phyloP scores from a whole-genome alignment of 2,888 invertebrate genomes.

The Troides aeacus region DNA sequence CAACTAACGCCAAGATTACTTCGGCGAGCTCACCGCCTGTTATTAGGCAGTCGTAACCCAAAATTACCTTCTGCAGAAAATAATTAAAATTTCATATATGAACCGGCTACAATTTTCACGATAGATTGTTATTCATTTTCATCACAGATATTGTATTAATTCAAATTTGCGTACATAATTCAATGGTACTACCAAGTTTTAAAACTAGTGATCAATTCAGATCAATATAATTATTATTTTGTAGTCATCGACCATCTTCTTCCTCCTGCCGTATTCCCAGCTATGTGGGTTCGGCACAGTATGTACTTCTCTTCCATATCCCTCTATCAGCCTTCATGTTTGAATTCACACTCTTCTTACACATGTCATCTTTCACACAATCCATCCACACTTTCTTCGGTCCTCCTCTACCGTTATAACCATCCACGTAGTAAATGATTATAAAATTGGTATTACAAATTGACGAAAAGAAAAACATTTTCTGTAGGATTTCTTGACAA shows the following conservation, averaged over 20 bases:
- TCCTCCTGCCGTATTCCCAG: too few relatives aligned
- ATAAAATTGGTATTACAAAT: background rate
- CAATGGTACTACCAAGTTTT: background rate
- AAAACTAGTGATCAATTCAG: background rate
- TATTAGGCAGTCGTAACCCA: slow-evolving; percentile 62
- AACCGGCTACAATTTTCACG: slow-evolving; percentile 1
- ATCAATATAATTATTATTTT: background rate
- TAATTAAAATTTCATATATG: background rate
- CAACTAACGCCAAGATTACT: slow-evolving; percentile 53
- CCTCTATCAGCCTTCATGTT: too few relatives aligned
- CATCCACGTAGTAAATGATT: background rate
- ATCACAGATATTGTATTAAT: background rate
- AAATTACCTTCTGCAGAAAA: slow-evolving; percentile 48
- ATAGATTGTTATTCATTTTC: background rate
- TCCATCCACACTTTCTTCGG: too few relatives aligned
- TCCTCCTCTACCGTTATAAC: too few relatives aligned
- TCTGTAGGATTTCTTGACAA: too few relatives aligned
- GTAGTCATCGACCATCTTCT: background rate
- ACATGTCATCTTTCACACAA: too few relatives aligned
- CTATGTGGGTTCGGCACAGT: too few relatives aligned
- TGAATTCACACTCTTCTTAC: too few relatives aligned
- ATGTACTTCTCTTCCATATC: too few relatives aligned
- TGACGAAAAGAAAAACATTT: too few relatives aligned
- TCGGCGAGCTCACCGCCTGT: slow-evolving; percentile 47
- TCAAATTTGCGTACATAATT: background rate